phyloP scores from a whole-genome alignment of 1,140 invertebrate species.

The Bombus sylvicola region DNA sequence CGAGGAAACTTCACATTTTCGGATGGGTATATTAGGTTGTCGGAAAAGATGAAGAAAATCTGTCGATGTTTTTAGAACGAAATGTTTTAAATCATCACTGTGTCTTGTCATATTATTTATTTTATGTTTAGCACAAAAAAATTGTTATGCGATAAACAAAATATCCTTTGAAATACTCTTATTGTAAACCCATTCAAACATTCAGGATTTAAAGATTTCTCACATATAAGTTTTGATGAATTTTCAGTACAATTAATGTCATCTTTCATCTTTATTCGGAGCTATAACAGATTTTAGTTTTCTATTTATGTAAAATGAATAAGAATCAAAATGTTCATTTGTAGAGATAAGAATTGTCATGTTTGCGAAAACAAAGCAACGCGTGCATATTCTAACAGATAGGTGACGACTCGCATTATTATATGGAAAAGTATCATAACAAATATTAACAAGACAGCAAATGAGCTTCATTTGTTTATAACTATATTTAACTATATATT shows the following conservation, averaged over 20 bases:
- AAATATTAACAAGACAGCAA: background rate
- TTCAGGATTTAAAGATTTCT: background rate
- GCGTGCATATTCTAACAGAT: background rate
- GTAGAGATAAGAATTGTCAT: background rate
- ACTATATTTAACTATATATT: background rate
- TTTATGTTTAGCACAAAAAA: background rate
- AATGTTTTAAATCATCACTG: background rate
- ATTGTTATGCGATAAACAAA: background rate
- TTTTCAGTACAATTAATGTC: background rate
- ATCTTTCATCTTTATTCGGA: background rate
- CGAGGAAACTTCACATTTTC: too few relatives aligned
- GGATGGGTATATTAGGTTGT: too few relatives aligned
- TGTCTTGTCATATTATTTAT: background rate
- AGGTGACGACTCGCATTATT: background rate
- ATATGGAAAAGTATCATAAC: background rate
- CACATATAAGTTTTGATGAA: background rate
- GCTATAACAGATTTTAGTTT: background rate
- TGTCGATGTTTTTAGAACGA: background rate
- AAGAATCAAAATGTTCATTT: background rate
- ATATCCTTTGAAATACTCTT: background rate
- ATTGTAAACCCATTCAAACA: background rate
- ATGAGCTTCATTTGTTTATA: background rate
- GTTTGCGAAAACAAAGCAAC: background rate
- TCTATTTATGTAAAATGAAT: background rate
- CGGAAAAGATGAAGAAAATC: background rate